These are phyloP conservation scores for Oreortyx pictus DNA, from an alignment of 2,797 vertebrate species.

Conservation along the genomic window DNA sequence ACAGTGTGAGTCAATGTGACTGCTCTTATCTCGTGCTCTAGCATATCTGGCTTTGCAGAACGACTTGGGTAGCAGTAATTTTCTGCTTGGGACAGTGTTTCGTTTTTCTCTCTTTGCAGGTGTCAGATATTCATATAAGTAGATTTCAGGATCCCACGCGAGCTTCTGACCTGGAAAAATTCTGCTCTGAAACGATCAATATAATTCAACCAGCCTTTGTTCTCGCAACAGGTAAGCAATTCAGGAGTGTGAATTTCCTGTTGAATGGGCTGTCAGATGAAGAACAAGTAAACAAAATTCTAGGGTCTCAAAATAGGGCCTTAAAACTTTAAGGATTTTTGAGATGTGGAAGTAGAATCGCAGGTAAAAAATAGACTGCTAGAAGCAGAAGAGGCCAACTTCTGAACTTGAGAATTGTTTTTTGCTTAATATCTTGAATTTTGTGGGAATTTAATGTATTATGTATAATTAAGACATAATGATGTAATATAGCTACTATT, in stretches of 20 bases:
- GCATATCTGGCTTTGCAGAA: background rate
- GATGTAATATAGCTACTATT: background rate
- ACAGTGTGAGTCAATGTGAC: background rate
- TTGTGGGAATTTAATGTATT: background rate
- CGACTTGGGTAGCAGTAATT: background rate
- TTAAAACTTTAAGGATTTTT: background rate
- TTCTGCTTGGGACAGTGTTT: background rate
- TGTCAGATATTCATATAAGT: constrained; percentile 97
- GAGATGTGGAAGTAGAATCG: background rate
- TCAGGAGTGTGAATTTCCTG: background rate
- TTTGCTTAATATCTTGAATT: background rate
- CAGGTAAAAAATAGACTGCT: background rate
- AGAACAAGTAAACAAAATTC: background rate
- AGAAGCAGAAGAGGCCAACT: background rate
- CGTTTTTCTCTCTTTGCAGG: constrained; percentile 77
- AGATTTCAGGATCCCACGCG: constrained; percentile 89
- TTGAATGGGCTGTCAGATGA: background rate
- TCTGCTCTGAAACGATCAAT: constrained; percentile 91
- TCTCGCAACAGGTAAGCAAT: constrained; percentile 90
- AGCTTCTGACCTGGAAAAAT: constrained; percentile 91
- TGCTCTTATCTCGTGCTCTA: background rate
- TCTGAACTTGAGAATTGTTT: background rate
- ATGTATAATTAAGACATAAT: background rate
- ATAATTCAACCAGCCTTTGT: constrained; percentile 91
- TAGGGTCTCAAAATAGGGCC: background rate